Evolutionary conservation across 30 jellyfish, hydroid and myxozoan genomes (phyloP).

Genomic region (Aurelia aurita complex sp. Pacific): DNA sequence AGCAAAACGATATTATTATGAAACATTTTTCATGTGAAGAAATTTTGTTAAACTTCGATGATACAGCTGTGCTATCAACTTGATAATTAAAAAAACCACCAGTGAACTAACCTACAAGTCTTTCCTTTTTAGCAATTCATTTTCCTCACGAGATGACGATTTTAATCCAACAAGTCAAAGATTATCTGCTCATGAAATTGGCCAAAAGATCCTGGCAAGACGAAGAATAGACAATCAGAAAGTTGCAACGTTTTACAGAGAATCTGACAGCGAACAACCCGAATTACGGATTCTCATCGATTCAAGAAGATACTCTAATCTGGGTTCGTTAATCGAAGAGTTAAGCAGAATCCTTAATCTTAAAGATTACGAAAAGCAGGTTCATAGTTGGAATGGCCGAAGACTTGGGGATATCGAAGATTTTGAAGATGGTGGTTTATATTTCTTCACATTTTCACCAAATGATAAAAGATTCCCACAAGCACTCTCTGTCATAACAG

Average conservation of each 20-base stretch:
- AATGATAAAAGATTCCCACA: conserved; percentile 32
- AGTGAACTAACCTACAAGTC: too few relatives aligned
- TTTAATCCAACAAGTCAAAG: neutral
- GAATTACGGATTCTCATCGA: conserved; percentile 69
- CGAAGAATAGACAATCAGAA: conserved; percentile 47
- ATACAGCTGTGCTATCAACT: too few relatives aligned
- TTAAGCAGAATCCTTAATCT: conserved; percentile 56
- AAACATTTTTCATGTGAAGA: too few relatives aligned
- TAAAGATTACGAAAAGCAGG: conserved; percentile 49
- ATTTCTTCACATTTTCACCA: conserved; percentile 57
- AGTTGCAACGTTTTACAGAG: conserved; percentile 72
- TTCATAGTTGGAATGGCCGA: conserved; percentile 46
- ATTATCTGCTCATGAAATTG: conserved; percentile 3
- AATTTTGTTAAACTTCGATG: too few relatives aligned
- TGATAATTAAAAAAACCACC: too few relatives aligned
- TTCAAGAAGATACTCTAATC: conserved; percentile 35
- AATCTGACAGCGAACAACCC: conserved; percentile 71
- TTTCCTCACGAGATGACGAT: neutral
- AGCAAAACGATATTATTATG: too few relatives aligned
- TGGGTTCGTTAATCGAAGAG: conserved; percentile 52
- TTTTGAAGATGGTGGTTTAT: conserved; percentile 75
- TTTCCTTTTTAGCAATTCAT: neutral
- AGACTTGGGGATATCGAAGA: conserved; percentile 47
- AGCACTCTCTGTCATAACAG: conserved; percentile 22
- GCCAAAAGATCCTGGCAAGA: neutral